These are phyloP conservation scores for Argynnis bischoffii DNA, from an alignment of 2,888 invertebrate genomes.

Conservation along the genomic window DNA sequence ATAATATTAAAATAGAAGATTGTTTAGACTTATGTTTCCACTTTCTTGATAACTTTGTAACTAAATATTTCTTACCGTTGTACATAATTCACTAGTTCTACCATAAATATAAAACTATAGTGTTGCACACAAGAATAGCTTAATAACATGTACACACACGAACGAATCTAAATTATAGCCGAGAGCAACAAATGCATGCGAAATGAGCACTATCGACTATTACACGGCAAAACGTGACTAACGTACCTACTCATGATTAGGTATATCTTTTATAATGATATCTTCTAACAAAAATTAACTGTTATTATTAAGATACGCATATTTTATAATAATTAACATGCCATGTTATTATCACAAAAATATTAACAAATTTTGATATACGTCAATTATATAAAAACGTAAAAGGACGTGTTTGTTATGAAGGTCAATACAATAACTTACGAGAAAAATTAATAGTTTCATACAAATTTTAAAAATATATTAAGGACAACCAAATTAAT, in stretches of 20 bases:
- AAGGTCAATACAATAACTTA: constrained; percentile 25
- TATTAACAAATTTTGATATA: constrained; percentile 4
- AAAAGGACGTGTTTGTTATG: constrained; percentile 7
- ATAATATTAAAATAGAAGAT: constrained; percentile 48
- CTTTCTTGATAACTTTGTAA: too few species aligned
- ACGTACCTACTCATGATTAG: constrained; percentile 42
- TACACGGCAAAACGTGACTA: constrained; percentile 63
- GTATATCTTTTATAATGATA: constrained; percentile 19
- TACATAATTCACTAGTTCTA: too few species aligned
- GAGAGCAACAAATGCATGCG: constrained; percentile 63
- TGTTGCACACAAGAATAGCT: constrained; percentile 12
- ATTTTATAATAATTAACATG: not conserved
- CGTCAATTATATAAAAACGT: constrained; percentile 6
- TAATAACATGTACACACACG: constrained; percentile 18
- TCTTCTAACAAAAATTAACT: constrained; percentile 13
- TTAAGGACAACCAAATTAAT: too few species aligned
- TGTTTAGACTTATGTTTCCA: too few species aligned
- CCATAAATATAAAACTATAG: not conserved
- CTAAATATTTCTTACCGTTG: too few species aligned
- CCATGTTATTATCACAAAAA: not conserved
- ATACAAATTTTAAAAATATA: not conserved
- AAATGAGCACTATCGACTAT: constrained; percentile 64
- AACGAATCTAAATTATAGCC: constrained; percentile 58
- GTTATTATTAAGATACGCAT: constrained; percentile 12
- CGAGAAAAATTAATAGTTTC: constrained; percentile 10